Base-by-base conservation (phyloP, 2,888 invertebrate genomes). In the Synergus umbraculus region DNA sequence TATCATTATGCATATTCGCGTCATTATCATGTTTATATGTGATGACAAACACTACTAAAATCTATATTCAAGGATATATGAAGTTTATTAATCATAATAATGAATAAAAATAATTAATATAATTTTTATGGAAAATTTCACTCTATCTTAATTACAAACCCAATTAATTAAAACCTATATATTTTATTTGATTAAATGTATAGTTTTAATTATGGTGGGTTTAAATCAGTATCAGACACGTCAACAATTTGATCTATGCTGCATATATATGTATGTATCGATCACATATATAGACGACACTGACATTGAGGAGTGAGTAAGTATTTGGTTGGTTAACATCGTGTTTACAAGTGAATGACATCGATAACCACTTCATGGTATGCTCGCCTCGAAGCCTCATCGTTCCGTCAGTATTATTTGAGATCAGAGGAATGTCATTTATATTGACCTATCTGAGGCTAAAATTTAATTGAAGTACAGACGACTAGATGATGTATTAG, bases 281-380 rank as follows among this genome's bases (percentile, higher is more conserved):
- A 69, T 49, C 29, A 69, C 18, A 37, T 4, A 37, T 2, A 37
- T 22, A 46, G 46, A 29, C 46, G 5, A 69, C 13, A 49, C 15
- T 69, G 49, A 69, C 29, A 44, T 69, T 69, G 49, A 69, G 49
- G 22, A 46, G 15, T 29, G 22, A 69, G 69, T 69, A 69, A 29
- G 22, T 29, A 29, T 69, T 69, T 77, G 76, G 76, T 22, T 46
- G 49, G 76, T 44, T 83, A 85, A 86, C 84, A 85, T 81, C 83
- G 78, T 87, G 86, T 86, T 87, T 86, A 86, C 87, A 84, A 83
- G 85, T 83, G 83, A 84, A 81, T 84, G 87, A 86, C 86, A 87
- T 85, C 83, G 82, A 80, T 83, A 81, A 83, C 87, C 86, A 84
- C 82, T 83, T 83, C 82, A 83, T 78, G 78, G 81, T 80, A 76